Conservation (phyloP, 2,888 invertebrate species). For the Cephus pygmeus region DNA sequence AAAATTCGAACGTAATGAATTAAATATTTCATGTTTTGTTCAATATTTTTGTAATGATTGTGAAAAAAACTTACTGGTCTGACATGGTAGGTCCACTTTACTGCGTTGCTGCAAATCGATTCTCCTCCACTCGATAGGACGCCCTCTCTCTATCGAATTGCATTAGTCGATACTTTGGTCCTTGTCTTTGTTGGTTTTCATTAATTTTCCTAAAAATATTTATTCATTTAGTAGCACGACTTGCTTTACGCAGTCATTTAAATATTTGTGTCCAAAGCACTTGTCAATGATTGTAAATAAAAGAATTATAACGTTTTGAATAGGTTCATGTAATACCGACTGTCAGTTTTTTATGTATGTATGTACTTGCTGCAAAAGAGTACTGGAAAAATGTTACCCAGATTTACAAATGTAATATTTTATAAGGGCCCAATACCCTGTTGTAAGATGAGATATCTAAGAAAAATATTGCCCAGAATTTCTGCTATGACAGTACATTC, state of each 20-base stretch:
- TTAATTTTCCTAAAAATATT: background rate
- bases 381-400: background rate
- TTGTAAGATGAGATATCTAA: background rate
- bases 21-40: conserved; percentile 6
- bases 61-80: conserved; percentile 53
- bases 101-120: conserved; percentile 24
- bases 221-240: background rate
- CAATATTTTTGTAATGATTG: conserved; percentile 10
- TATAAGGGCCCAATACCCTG: background rate
- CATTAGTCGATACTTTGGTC: background rate
- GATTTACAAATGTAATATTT: background rate
- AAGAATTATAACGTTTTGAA: background rate
- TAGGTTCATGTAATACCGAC: background rate
- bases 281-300: background rate
- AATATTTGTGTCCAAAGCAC: background rate
- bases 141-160: background rate
- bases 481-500: background rate
- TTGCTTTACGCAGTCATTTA: background rate
- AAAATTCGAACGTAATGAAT: background rate
- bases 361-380: background rate
- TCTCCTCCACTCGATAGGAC: conserved; percentile 15
- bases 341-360: background rate
- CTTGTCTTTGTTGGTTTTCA: background rate
- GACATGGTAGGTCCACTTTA: conserved; percentile 46
- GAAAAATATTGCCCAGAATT: background rate